Conservation (phyloP, 1,140 invertebrate genomes). For the Amyelois transitella region DNA sequence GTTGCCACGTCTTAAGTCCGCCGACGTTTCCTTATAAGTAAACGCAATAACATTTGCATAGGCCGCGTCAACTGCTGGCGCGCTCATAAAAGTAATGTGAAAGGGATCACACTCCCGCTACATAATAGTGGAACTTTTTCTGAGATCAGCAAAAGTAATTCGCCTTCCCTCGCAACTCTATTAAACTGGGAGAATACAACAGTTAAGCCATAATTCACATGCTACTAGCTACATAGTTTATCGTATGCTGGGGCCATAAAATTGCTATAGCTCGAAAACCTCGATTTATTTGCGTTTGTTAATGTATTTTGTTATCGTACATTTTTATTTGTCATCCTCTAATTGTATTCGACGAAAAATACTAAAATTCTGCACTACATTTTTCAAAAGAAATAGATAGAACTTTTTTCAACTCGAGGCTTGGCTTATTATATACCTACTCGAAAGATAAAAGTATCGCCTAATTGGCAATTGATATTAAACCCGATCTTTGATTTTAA, state of each 20-base stretch:
- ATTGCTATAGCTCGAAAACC: constrained; percentile 5
- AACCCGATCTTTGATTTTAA: constrained; percentile 10
- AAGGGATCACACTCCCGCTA: constrained; percentile 41
- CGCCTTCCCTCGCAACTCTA: constrained; percentile 21
- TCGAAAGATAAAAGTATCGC: neutral
- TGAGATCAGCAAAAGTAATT: constrained; percentile 39
- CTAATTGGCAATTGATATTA: constrained; percentile 9
- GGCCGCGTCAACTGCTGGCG: constrained; percentile 36
- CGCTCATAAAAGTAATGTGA: constrained; percentile 45
- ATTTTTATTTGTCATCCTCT: neutral
- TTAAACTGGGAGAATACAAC: constrained; percentile 22
- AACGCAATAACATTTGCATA: constrained; percentile 55
- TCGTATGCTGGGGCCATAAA: neutral
- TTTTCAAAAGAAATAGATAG: too few relatives aligned
- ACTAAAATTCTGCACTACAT: too few relatives aligned
- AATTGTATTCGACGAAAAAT: too few relatives aligned
- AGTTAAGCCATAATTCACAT: neutral
- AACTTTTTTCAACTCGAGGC: neutral
- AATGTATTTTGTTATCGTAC: neutral
- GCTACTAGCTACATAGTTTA: neutral
- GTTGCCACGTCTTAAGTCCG: constrained; percentile 1
- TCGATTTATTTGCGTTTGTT: constrained; percentile 10
- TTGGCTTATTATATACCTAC: neutral
- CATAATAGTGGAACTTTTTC: constrained; percentile 39
- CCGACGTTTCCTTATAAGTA: constrained; percentile 28